Base-by-base conservation (phyloP, 2,113 vertebrate genomes). In the Albula goreensis region DNA sequence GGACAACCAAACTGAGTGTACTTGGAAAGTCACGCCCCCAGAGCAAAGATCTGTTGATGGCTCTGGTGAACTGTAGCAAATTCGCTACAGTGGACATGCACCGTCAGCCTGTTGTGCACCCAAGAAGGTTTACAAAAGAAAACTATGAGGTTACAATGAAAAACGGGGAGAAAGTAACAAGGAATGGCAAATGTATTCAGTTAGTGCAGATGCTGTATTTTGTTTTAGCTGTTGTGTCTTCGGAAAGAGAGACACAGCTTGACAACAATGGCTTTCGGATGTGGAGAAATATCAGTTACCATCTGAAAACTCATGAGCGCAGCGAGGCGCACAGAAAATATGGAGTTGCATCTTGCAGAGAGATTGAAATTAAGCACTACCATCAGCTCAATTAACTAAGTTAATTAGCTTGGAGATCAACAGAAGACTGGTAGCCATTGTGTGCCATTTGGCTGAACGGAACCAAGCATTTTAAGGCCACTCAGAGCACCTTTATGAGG, bases 381-480 rank as follows among this genome's bases (percentile, higher is more conserved):
- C 5, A 85, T 82, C 51, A 53, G 83, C 41, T 53, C 41, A 52
- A 12, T 84, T 9, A 79, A 51, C 49, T 77, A 84, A 22, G 51
- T 17, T 85, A 48, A 50, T 56, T 8, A 0, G 31, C 25, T 25
- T 78, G 19, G 80, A 88, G 17, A n/a, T 85, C 25, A 50, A 60
- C 50, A 79, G 66, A 5, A 74, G 70, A 82, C 57, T 88, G 4
- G 10, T 80, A 5, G 74, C 82, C 31, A 85, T 87, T 85, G 48
- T 85, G 0, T 70, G 60, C 56, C 78, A 87, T 81, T 81, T 74
- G 25, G 78, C 86, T 70, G 86, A 87, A 74, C 50, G 57, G 5
- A 81, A 81, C 51, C 22, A 52, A 19, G 85, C 83, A n/a, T 81
- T 87, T 53, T 12, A 49, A 41, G 86, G 86, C 15, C 86, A 85